Conservation (phyloP, 2,113 vertebrate genomes). For the Aegithalos caudatus region DNA sequence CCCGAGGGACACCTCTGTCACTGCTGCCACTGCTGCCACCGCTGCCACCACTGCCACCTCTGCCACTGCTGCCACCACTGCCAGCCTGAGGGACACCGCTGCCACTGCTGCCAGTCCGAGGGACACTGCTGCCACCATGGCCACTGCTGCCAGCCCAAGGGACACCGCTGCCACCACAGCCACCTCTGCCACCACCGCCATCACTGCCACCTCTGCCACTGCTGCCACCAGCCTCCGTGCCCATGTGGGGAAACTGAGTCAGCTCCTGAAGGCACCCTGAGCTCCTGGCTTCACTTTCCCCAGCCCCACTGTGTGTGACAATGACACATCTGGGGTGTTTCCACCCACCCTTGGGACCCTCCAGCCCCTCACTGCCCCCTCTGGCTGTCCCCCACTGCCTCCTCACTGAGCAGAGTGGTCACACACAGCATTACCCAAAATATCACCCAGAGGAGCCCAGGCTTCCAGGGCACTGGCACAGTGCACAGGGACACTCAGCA, state of each 20-base stretch:
- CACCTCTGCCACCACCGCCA: too few species aligned
- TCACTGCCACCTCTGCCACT: neutral
- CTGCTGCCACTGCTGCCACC: neutral
- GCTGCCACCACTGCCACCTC: too few species aligned
- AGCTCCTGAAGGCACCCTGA: neutral
- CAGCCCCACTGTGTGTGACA: fast-evolving
- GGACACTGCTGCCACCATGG: too few species aligned
- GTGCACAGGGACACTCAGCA: fast-evolving
- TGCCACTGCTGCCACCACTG: too few species aligned
- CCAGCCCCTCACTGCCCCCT: neutral
- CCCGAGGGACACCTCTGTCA: fast-evolving
- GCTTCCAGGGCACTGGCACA: fast-evolving
- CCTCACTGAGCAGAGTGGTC: neutral
- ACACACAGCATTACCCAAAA: neutral
- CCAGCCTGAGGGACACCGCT: too few species aligned
- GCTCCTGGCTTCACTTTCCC: neutral
- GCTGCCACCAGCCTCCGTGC: fast-evolving
- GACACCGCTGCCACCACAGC: too few species aligned
- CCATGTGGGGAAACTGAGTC: neutral
- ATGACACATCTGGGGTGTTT: fast-evolving
- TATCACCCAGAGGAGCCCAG: fast-evolving
- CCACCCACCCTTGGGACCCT: fast-evolving
- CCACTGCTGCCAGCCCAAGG: too few species aligned
- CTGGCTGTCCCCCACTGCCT: neutral
- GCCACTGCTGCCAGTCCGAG: neutral